Evolutionary conservation across 2,888 invertebrate species (phyloP).

Genomic region (Diachrysia chrysitis): DNA sequence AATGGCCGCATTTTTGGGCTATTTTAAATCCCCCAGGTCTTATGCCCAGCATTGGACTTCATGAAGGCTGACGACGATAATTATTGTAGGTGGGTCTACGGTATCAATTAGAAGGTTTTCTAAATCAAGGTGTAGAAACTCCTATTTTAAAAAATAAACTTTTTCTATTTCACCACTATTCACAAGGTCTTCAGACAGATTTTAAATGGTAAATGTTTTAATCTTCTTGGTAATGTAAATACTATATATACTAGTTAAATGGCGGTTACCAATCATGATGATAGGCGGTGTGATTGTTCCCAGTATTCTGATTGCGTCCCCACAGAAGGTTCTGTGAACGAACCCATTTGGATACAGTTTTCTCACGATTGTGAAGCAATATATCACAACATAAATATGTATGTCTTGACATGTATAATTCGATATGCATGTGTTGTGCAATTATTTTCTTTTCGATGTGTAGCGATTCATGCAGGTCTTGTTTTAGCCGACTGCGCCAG

Average conservation of each 20-base stretch:
- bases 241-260: neutral
- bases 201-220: too few species aligned
- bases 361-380: constrained; percentile 42
- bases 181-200: too few species aligned
- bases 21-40: too few species aligned
- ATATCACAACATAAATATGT: constrained; percentile 37
- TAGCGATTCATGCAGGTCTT: neutral
- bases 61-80: too few species aligned
- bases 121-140: too few species aligned
- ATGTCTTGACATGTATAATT: neutral
- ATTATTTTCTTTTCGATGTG: neutral
- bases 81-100: too few species aligned
- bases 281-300: constrained; percentile 25
- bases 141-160: too few species aligned
- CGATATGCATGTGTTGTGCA: neutral
- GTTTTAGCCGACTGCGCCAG: neutral
- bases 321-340: constrained; percentile 42
- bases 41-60: too few species aligned
- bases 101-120: too few species aligned
- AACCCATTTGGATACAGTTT: constrained; percentile 37
- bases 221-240: neutral
- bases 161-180: too few species aligned
- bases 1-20: too few species aligned
- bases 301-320: constrained; percentile 35
- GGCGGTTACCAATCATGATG: constrained; percentile 4